Conservation (phyloP, 2,113 vertebrate genomes). For the Malurus alboscapulatus region DNA sequence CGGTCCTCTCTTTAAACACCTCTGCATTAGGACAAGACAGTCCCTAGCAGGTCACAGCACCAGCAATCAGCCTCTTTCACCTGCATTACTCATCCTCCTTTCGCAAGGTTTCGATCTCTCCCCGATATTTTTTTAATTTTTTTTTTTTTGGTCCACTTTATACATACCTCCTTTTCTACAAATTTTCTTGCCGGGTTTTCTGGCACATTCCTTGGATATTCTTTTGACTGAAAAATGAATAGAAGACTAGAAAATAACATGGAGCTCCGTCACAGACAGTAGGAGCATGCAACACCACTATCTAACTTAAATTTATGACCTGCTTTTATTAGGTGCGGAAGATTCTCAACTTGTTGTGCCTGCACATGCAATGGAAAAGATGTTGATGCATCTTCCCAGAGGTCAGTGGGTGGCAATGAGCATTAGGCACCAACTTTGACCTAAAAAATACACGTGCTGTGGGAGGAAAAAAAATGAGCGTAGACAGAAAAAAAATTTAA, state of each 20-base stretch:
- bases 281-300: conserved; percentile 91
- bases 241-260: conserved; percentile 99
- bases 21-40: conserved; percentile 42
- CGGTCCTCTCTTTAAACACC: conserved; percentile 14
- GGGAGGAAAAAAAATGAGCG: conserved; percentile 72
- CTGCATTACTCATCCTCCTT: conserved; percentile 54
- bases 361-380: conserved; percentile 88
- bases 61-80: conserved; percentile 53
- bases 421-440: conserved; percentile 77
- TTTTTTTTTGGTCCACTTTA: conserved; percentile 73
- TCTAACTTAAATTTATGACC: conserved; percentile 76
- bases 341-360: conserved; percentile 81
- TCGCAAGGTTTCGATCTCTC: conserved; percentile 31
- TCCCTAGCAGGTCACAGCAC: conserved; percentile 65
- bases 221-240: conserved; percentile 99
- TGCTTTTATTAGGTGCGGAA: conserved; percentile 75
- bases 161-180: conserved; percentile 99
- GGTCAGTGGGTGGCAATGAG: conserved; percentile 78
- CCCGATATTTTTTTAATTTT: conserved; percentile 32
- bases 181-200: conserved; percentile 99
- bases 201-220: conserved; percentile 99
- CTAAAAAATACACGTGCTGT: conserved; percentile 82
- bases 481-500: conserved; percentile 27
- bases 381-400: conserved; percentile 86
- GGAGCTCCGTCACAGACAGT: conserved; percentile 91